A percentile compares a stretch with the other conserved stretches of the same genome.
These are phyloP conservation scores for Thysanoteuthis rhombus DNA, from an alignment of 2,888 invertebrate species.

Conservation along the genomic window DNA sequence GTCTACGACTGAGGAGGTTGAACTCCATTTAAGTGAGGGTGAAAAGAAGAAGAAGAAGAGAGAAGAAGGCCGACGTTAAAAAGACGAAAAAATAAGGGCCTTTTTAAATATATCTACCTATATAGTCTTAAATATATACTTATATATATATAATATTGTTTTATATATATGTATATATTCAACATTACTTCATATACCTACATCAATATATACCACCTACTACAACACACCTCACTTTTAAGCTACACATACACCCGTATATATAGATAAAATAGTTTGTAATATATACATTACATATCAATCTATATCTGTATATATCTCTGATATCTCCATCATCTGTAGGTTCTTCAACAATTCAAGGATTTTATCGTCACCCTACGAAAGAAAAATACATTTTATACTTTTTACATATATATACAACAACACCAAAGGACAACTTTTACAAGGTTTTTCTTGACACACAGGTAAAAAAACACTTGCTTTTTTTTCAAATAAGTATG, in stretches of 20 bases:
- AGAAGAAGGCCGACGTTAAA: background rate
- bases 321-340: background rate
- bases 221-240: background rate
- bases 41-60: background rate
- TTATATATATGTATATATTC: no score
- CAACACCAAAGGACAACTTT: background rate
- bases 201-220: no score
- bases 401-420: background rate
- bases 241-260: conserved; percentile 27
- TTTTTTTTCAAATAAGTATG: background rate
- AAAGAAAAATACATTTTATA: background rate
- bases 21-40: background rate
- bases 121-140: background rate
- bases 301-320: background rate
- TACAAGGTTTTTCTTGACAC: background rate
- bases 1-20: background rate
- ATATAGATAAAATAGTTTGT: conserved; percentile 21
- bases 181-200: no score
- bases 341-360: background rate
- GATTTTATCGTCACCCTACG: background rate
- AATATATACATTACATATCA: no score
- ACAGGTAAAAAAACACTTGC: background rate
- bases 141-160: no score
- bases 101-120: conserved; percentile 17
- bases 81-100: background rate